Conservation (phyloP, 2,888 invertebrate genomes). For the Luperina testacea region DNA sequence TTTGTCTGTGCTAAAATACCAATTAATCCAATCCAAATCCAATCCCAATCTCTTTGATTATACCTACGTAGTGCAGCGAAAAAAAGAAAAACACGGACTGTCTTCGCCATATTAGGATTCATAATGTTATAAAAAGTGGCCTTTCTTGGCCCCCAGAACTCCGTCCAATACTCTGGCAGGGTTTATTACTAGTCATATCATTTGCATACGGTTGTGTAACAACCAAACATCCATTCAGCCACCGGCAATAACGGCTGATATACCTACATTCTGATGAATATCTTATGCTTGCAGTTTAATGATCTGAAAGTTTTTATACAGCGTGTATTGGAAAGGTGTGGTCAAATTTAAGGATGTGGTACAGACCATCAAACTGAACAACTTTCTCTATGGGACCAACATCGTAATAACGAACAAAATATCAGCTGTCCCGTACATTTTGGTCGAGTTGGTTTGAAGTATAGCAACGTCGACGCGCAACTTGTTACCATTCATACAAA, state of each 20-base stretch:
- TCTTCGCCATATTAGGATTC: too few relatives aligned
- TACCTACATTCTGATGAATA: slow-evolving; percentile 11
- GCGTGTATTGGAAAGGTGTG: background rate
- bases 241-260: slow-evolving; percentile 12
- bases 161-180: slow-evolving; percentile 13
- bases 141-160: background rate
- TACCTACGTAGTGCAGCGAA: too few relatives aligned
- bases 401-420: background rate
- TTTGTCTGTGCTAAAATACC: too few relatives aligned
- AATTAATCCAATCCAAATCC: too few relatives aligned
- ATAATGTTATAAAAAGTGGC: too few relatives aligned
- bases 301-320: background rate
- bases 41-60: too few relatives aligned
- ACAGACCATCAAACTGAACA: background rate
- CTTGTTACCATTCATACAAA: too few relatives aligned
- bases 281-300: background rate
- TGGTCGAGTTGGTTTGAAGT: background rate
- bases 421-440: too few relatives aligned
- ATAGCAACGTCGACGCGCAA: too few relatives aligned
- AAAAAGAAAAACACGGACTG: too few relatives aligned
- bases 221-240: slow-evolving; percentile 18
- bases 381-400: background rate
- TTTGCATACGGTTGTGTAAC: slow-evolving; percentile 46
- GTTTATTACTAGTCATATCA: slow-evolving; percentile 46
- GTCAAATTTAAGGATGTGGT: background rate